These are phyloP conservation scores for Hippoglossus hippoglossus DNA, from an alignment of 2,797 vertebrate species.

Conservation along the genomic window DNA sequence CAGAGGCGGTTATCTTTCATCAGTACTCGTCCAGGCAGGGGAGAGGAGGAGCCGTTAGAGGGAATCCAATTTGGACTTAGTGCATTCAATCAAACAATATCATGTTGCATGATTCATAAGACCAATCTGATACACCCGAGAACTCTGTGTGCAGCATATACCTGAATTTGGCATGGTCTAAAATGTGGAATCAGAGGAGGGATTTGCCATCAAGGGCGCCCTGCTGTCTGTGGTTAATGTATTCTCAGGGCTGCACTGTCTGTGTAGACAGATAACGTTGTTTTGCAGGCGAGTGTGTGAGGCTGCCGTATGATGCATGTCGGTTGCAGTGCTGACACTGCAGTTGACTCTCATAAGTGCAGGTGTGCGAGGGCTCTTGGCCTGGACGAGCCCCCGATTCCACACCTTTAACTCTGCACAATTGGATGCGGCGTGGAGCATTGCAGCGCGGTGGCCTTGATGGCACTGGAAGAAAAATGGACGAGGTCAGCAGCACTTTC, in stretches of 20 bases:
- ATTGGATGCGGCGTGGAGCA: conserved; percentile 55
- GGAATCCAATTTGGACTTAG: conserved; percentile 80
- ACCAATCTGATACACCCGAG: conserved; percentile 51
- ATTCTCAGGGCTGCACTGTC: conserved; percentile 43
- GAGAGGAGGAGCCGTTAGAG: conserved; percentile 61
- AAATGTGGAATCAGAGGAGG: conserved; percentile 54
- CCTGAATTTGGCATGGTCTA: conserved; percentile 41
- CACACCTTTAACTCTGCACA: conserved; percentile 70
- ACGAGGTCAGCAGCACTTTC: conserved; percentile 78
- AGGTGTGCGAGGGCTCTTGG: conserved; percentile 67
- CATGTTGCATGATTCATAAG: conserved; percentile 78
- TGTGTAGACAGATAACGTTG: conserved; percentile 59
- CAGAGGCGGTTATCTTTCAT: conserved; percentile 80
- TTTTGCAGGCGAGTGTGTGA: conserved; percentile 52
- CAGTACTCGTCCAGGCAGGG: conserved; percentile 68
- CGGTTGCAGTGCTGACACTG: conserved; percentile 65
- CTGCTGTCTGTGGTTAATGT: conserved; percentile 45
- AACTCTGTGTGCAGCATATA: conserved; percentile 36
- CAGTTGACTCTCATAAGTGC: conserved; percentile 73
- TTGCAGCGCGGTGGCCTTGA: conserved; percentile 72
- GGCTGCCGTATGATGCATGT: conserved; percentile 66
- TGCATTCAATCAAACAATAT: conserved; percentile 81
- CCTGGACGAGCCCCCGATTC: conserved; percentile 60
- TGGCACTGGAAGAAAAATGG: conserved; percentile 72
- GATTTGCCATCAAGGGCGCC: conserved; percentile 48